Evolutionary conservation across 2,113 vertebrate genomes (phyloP).

Genomic region (Antechinus flavipes): DNA sequence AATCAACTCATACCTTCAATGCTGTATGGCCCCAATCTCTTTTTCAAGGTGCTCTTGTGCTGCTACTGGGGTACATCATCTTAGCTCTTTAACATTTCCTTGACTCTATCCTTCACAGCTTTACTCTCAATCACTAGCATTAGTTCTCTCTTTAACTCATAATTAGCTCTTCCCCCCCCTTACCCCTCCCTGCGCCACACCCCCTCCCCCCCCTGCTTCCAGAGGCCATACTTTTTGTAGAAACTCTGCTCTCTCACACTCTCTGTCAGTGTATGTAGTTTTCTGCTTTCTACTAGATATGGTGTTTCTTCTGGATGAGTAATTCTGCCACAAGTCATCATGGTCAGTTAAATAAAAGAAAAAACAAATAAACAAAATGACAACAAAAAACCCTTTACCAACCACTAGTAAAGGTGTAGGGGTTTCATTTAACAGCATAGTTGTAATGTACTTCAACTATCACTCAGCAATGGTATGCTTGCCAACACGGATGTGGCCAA

Average conservation of each 20-base stretch:
- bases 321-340: neutral
- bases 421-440: neutral
- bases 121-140: neutral
- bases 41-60: neutral
- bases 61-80: neutral
- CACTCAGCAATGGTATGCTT: neutral
- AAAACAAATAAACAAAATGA: neutral
- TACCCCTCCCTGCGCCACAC: accelerated
- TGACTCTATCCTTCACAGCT: neutral
- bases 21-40: neutral
- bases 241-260: neutral
- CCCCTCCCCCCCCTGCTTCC: no score
- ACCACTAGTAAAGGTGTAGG: neutral
- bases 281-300: neutral
- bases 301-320: neutral
- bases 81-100: neutral
- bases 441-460: neutral
- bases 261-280: neutral
- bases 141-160: neutral
- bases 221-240: neutral
- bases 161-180: neutral
- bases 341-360: neutral
- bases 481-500: neutral
- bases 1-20: neutral
- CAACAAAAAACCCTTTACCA: neutral